A percentile compares a stretch with the other conserved stretches of the same genome.
phyloP scores from a whole-genome alignment of 2,113 vertebrate genomes.

The Myotis lucifugus region DNA sequence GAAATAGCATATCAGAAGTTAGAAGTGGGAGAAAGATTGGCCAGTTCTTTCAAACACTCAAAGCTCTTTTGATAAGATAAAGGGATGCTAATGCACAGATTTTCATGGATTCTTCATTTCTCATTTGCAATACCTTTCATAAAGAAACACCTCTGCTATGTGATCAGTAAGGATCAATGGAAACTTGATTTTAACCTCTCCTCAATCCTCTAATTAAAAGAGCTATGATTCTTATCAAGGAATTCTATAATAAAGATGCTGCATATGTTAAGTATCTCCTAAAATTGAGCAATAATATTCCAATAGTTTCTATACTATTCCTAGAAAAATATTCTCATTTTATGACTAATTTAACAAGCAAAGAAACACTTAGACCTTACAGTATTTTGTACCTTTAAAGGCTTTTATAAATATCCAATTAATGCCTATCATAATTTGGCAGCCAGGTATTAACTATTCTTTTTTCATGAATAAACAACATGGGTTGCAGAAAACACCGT shows the following conservation, averaged over 20 bases:
- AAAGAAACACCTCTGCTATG: background rate
- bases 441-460: background rate
- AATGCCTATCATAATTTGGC: background rate
- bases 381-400: slow-evolving; percentile 49
- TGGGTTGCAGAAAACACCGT: background rate
- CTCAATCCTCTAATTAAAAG: slow-evolving; percentile 51
- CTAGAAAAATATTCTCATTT: slow-evolving; percentile 41
- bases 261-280: slow-evolving; percentile 44
- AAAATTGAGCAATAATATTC: slow-evolving; percentile 2
- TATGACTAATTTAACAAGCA: slow-evolving; percentile 31
- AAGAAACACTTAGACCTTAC: background rate
- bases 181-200: slow-evolving; percentile 57
- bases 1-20: background rate
- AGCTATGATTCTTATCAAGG: slow-evolving; percentile 65
- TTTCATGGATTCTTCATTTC: background rate
- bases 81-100: background rate
- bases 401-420: slow-evolving; percentile 19
- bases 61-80: slow-evolving; percentile 12
- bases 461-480: background rate
- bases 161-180: slow-evolving; percentile 58
- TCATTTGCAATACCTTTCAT: background rate
- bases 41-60: background rate
- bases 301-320: background rate
- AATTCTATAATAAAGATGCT: slow-evolving; percentile 67
- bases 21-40: background rate